Conservation (phyloP, 2,888 invertebrate genomes). For the Heliconius erato region DNA sequence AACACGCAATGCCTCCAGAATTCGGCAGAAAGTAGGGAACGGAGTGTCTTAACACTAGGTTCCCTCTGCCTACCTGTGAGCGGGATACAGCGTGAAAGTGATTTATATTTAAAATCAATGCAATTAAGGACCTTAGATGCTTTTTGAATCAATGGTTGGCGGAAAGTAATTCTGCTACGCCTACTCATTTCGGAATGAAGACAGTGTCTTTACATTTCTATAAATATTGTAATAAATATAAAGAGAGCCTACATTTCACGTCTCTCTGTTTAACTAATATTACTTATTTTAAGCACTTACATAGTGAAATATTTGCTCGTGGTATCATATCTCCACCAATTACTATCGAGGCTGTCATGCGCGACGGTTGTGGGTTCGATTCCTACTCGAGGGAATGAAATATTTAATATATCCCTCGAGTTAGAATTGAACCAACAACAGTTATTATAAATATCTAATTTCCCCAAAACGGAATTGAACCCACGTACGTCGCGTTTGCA, state of each 20-base stretch:
- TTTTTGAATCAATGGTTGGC: not conserved
- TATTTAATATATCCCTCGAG: not conserved
- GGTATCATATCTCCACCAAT: no score
- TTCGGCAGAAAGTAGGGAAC: no score
- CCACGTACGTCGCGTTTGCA: not conserved
- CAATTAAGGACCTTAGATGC: not conserved
- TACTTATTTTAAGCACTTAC: not conserved
- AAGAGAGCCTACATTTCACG: not conserved
- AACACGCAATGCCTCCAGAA: no score
- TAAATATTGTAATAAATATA: conserved; percentile 1
- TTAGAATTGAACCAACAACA: not conserved
- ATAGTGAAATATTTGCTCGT: not conserved
- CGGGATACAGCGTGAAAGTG: no score
- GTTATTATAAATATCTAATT: no score
- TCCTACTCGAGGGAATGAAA: no score
- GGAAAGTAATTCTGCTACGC: not conserved
- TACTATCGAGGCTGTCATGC: no score
- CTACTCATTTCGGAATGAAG: not conserved
- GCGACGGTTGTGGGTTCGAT: not conserved
- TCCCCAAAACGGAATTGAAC: not conserved
- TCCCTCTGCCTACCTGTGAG: no score
- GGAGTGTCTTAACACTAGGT: no score
- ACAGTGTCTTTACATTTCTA: not conserved
- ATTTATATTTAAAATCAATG: not conserved
- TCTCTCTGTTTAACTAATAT: not conserved